Conservation (phyloP, 1,140 invertebrate genomes). For the Parasteatoda tepidariorum region DNA sequence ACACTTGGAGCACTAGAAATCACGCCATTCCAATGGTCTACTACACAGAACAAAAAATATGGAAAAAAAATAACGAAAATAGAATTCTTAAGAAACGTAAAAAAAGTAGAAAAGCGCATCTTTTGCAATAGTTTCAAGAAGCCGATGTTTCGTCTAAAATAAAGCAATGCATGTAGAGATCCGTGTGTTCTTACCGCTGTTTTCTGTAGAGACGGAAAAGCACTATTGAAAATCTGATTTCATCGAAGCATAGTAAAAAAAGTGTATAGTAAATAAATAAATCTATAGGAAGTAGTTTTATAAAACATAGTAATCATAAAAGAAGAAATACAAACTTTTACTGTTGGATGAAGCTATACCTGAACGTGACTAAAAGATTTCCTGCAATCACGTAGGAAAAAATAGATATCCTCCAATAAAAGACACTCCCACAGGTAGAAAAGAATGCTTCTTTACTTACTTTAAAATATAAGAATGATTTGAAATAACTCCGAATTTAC, state of each 20-base stretch:
- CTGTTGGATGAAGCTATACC: not conserved
- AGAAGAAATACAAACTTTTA: not conserved
- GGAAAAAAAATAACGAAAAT: not conserved
- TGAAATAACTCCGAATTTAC: no score
- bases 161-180: not conserved
- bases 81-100: not conserved
- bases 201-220: not conserved
- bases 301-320: not conserved
- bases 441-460: not conserved
- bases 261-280: not conserved
- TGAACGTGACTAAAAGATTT: not conserved
- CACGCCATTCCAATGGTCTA: not conserved
- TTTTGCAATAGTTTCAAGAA: not conserved
- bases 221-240: not conserved
- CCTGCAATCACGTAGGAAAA: not conserved
- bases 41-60: not conserved
- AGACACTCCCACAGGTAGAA: not conserved
- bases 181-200: not conserved
- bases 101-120: not conserved
- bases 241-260: not conserved
- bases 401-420: not conserved
- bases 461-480: no score
- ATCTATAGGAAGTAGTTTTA: not conserved
- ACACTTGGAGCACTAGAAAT: no score
- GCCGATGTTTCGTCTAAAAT: not conserved